Evolutionary conservation across 2,888 invertebrate genomes (phyloP).

Genomic region (Augiades crinisus): DNA sequence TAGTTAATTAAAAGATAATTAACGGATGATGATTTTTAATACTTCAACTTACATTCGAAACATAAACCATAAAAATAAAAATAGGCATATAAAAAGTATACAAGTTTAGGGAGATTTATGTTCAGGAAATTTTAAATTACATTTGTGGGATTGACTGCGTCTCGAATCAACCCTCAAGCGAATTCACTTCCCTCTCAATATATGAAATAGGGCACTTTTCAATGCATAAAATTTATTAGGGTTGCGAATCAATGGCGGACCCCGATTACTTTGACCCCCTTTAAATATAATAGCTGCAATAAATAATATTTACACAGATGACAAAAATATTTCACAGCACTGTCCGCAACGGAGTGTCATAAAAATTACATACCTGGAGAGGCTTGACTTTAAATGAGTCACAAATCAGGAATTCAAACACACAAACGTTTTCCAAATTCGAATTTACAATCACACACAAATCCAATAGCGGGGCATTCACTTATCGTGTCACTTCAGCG

Average conservation of each 20-base stretch:
- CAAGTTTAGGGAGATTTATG: background rate
- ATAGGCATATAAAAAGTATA: background rate
- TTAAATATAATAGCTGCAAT: conserved; percentile 49
- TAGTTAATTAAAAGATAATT: too few relatives aligned
- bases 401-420: conserved; percentile 4
- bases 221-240: conserved; percentile 72
- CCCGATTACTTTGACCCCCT: conserved; percentile 50
- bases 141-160: conserved; percentile 50
- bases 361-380: conserved; percentile 26
- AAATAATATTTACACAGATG: conserved; percentile 38
- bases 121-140: conserved; percentile 31
- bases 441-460: conserved; percentile 28
- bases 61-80: background rate
- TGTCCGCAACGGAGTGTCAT: too few relatives aligned
- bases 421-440: conserved; percentile 30
- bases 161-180: conserved; percentile 54
- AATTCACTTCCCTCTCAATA: conserved; percentile 57
- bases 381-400: background rate
- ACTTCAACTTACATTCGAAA: background rate
- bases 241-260: conserved; percentile 68
- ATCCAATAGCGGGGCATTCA: conserved; percentile 29
- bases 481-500: conserved; percentile 34
- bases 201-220: conserved; percentile 64
- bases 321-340: too few relatives aligned
- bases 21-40: too few relatives aligned